These are phyloP conservation scores for Nothobranchius furzeri DNA, from an alignment of 2,113 vertebrate genomes.

Conservation along the genomic window DNA sequence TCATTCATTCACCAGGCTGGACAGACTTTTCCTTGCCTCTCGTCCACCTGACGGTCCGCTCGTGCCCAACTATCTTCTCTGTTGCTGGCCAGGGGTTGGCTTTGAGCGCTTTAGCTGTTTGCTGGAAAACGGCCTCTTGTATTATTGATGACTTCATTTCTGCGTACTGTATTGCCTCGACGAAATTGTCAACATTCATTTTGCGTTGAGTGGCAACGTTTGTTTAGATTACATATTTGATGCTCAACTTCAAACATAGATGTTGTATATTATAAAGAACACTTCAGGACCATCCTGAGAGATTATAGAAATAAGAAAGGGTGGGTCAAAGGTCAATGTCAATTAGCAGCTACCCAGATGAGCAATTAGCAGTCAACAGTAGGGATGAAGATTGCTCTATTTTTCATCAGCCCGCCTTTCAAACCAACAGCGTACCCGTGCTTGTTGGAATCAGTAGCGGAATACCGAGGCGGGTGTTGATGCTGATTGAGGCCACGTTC, in stretches of 20 bases:
- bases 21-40: slow-evolving; percentile 53
- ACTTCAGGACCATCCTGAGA: slow-evolving; percentile 50
- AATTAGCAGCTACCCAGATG: slow-evolving; percentile 73
- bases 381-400: slow-evolving; percentile 68
- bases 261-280: not conserved
- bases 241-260: slow-evolving; percentile 24
- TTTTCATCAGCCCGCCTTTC: slow-evolving; percentile 73
- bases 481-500: slow-evolving; percentile 64
- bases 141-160: slow-evolving; percentile 81
- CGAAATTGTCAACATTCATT: slow-evolving; percentile 64
- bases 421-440: slow-evolving; percentile 52
- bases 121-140: slow-evolving; percentile 77
- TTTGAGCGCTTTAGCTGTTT: slow-evolving; percentile 74
- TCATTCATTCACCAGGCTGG: slow-evolving; percentile 54
- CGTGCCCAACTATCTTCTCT: slow-evolving; percentile 58
- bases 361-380: slow-evolving; percentile 71
- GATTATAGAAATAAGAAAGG: slow-evolving; percentile 55
- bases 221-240: slow-evolving; percentile 39
- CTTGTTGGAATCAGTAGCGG: slow-evolving; percentile 65
- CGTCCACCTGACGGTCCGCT: slow-evolving; percentile 73
- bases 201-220: slow-evolving; percentile 45
- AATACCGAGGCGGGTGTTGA: slow-evolving; percentile 65
- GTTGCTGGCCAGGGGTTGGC: slow-evolving; percentile 56
- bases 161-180: slow-evolving; percentile 59
- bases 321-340: slow-evolving; percentile 68